A percentile compares a stretch with the other conserved stretches of the same genome.
These are phyloP conservation scores for Philaethria dido DNA, from an alignment of 2,888 invertebrate genomes.

Conservation along the genomic window DNA sequence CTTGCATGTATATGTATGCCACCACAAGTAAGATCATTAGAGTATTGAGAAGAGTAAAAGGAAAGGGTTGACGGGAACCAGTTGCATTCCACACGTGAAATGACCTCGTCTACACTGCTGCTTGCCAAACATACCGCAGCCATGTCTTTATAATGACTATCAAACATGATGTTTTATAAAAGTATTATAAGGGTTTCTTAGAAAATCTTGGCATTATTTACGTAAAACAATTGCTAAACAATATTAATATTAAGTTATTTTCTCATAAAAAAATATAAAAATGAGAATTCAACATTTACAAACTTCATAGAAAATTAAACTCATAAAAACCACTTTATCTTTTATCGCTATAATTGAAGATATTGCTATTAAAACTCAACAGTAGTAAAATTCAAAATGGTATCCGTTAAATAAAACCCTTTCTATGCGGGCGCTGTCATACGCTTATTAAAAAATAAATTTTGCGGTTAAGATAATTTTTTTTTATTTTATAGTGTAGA, in stretches of 20 bases:
- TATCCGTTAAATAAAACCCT: conserved; percentile 55
- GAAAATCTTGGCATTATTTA: neutral
- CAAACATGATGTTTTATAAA: conserved; percentile 28
- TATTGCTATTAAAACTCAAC: conserved; percentile 55
- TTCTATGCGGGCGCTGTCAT: conserved; percentile 66
- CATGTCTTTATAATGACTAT: conserved; percentile 45
- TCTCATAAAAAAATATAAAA: neutral
- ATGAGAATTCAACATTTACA: conserved; percentile 4
- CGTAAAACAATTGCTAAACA: neutral
- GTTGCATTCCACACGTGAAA: conserved; percentile 56
- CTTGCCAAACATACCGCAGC: conserved; percentile 48
- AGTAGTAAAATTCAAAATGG: conserved; percentile 63
- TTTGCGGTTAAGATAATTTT: conserved; percentile 36
- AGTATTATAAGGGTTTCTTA: neutral
- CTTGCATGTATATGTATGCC: conserved; percentile 53
- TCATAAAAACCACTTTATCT: conserved; percentile 30
- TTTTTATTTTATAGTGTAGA: neutral
- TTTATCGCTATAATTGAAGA: conserved; percentile 47
- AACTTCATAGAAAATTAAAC: conserved; percentile 27
- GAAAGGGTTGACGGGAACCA: conserved; percentile 52
- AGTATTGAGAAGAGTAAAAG: conserved; percentile 44
- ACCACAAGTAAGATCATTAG: conserved; percentile 51
- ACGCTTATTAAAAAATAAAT: conserved; percentile 51
- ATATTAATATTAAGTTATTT: neutral
- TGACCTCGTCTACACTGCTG: conserved; percentile 48